phyloP scores from a whole-genome alignment of 1,140 invertebrate genomes.

The Bombus consobrinus region DNA sequence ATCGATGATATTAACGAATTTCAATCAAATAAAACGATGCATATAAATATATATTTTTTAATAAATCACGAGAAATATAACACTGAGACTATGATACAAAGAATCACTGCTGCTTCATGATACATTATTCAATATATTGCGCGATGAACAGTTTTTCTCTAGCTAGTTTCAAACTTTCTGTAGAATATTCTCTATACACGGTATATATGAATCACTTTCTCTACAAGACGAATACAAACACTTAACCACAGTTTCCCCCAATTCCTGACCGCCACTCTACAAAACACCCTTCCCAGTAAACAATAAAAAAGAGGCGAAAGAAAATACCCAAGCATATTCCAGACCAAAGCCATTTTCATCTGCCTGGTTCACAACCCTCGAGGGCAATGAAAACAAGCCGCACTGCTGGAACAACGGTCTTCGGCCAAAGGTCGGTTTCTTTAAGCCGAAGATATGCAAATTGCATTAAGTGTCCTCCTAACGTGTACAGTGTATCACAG shows the following conservation, averaged over 20 bases:
- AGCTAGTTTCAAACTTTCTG: too few species aligned
- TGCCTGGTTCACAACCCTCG: background rate
- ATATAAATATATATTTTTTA: background rate
- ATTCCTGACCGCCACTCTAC: too few species aligned
- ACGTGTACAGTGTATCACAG: constrained; percentile 73
- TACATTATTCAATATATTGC: too few species aligned
- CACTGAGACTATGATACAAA: background rate
- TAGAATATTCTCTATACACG: too few species aligned
- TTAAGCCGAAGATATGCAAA: constrained; percentile 75
- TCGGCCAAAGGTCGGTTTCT: constrained; percentile 43
- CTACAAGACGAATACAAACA: too few species aligned
- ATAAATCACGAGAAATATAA: background rate
- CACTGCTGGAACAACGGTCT: background rate
- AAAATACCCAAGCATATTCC: background rate
- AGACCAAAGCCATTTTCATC: background rate
- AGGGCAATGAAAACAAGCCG: constrained; percentile 2
- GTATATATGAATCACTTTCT: too few species aligned
- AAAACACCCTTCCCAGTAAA: background rate
- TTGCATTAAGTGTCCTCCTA: constrained; percentile 71
- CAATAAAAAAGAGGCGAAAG: background rate
- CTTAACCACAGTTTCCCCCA: background rate
- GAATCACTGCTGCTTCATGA: too few species aligned
- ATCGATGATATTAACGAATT: background rate
- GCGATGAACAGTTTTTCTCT: too few species aligned
- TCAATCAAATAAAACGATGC: background rate